Conservation (phyloP, 2,888 invertebrate genomes). For the Tetramorium bicarinatum region DNA sequence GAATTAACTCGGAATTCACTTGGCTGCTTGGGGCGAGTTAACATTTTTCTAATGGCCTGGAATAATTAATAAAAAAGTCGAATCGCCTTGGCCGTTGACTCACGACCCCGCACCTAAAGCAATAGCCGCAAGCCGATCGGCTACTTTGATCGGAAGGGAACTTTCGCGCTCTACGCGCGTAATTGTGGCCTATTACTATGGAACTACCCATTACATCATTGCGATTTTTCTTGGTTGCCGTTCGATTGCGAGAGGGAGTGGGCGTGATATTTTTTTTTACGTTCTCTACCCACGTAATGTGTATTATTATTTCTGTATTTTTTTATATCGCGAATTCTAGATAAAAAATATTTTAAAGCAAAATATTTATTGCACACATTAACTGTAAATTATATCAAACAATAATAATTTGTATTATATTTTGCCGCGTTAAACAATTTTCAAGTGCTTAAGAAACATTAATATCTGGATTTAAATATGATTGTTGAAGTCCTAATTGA, state of each 20-base stretch:
- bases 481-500: background rate
- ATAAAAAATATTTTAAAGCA: background rate
- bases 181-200: slow-evolving; percentile 54
- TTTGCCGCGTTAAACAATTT: background rate
- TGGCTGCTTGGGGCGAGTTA: background rate
- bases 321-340: background rate
- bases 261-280: background rate
- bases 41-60: slow-evolving; percentile 46
- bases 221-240: slow-evolving; percentile 41
- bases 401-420: background rate
- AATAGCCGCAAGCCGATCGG: slow-evolving; percentile 46
- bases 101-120: slow-evolving; percentile 43
- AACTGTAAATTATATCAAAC: background rate
- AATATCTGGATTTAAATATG: background rate
- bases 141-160: slow-evolving; percentile 56
- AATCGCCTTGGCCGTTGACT: slow-evolving; percentile 58
- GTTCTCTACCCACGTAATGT: background rate
- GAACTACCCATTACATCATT: slow-evolving; percentile 51
- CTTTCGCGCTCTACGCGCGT: slow-evolving; percentile 62
- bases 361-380: background rate
- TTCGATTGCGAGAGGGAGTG: slow-evolving; percentile 38
- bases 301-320: background rate
- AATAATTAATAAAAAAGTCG: slow-evolving; percentile 53
- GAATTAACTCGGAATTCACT: slow-evolving; percentile 51
- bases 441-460: background rate